Conservation (phyloP, 2,113 vertebrate genomes). For the Peromyscus leucopus region DNA sequence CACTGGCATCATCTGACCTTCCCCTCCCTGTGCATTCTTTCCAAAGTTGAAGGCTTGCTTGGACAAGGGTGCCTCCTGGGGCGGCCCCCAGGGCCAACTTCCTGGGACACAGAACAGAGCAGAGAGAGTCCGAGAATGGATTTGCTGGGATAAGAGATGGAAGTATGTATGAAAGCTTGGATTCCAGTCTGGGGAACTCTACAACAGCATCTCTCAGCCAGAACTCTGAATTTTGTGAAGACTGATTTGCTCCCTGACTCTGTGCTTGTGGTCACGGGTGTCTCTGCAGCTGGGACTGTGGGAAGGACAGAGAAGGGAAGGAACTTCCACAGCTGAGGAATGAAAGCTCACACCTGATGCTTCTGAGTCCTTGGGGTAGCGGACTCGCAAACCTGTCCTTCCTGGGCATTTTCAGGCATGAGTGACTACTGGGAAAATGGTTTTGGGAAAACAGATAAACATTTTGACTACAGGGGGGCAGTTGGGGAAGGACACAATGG, state of each 20-base stretch:
- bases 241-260: neutral
- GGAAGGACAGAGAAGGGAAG: neutral
- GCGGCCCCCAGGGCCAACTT: neutral
- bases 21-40: neutral
- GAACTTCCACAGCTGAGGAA: neutral
- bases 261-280: neutral
- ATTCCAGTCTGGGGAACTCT: neutral
- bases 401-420: neutral
- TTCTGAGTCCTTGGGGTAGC: neutral
- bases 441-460: neutral
- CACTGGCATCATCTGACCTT: neutral
- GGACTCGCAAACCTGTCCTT: neutral
- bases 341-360: neutral
- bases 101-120: neutral
- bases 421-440: neutral
- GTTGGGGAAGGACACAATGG: neutral
- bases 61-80: neutral
- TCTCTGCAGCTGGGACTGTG: neutral
- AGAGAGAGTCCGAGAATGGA: neutral
- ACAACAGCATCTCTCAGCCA: neutral
- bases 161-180: neutral
- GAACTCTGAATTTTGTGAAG: neutral
- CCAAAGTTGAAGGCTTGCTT: neutral
- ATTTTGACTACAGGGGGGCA: neutral
- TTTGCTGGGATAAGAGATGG: neutral